These are phyloP conservation scores for Drosophila tripunctata DNA, from an alignment of 2,888 invertebrate genomes.

Conservation along the genomic window DNA sequence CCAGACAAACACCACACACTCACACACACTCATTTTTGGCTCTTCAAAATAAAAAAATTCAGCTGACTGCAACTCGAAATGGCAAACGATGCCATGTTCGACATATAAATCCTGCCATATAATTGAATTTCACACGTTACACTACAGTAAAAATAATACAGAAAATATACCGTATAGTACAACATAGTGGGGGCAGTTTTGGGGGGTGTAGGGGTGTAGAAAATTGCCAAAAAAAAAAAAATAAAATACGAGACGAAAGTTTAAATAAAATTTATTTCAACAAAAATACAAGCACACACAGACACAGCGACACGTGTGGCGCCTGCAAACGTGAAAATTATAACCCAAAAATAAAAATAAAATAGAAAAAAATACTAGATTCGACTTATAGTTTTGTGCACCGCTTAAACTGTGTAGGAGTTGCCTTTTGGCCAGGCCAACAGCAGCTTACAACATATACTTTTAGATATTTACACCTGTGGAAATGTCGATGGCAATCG, in stretches of 20 bases:
- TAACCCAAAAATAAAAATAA: no score
- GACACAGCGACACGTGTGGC: slow-evolving; percentile 32
- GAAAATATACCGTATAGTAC: slow-evolving; percentile 11
- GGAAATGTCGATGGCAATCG: slow-evolving; percentile 58
- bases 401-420: slow-evolving; percentile 42
- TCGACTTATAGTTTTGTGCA: slow-evolving; percentile 15
- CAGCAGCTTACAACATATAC: slow-evolving; percentile 45
- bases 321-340: slow-evolving; percentile 67
- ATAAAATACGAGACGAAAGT: slow-evolving; percentile 71
- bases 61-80: slow-evolving; percentile 40
- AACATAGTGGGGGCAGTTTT: background rate
- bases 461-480: slow-evolving; percentile 70
- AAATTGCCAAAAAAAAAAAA: slow-evolving; percentile 51
- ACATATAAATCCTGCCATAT: slow-evolving; percentile 74
- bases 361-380: slow-evolving; percentile 27
- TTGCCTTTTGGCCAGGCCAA: slow-evolving; percentile 25
- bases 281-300: slow-evolving; percentile 55
- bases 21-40: slow-evolving; percentile 18
- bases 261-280: slow-evolving; percentile 79
- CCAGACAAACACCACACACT: background rate
- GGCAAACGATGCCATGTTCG: slow-evolving; percentile 58
- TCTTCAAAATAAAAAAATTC: slow-evolving; percentile 53
- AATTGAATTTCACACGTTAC: slow-evolving; percentile 77
- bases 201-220: background rate
- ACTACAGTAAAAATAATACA: slow-evolving; percentile 38